Percentiles rank a stretch among this genome's conserved stretches.
phyloP scores from a whole-genome alignment of 2,797 vertebrate species.

The Holocentrus rufus region DNA sequence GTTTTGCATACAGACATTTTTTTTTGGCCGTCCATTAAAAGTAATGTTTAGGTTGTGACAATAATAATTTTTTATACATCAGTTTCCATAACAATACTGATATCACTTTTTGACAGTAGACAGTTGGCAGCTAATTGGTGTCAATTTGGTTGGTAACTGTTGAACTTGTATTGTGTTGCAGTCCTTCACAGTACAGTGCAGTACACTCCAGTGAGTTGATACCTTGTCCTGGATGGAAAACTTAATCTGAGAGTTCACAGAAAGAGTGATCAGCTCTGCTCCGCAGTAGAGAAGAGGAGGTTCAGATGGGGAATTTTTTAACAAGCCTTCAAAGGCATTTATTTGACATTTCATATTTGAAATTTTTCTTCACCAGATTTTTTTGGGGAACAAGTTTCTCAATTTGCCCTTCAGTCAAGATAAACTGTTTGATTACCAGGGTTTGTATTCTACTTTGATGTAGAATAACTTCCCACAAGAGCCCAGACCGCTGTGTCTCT shows the following conservation, averaged over 20 bases:
- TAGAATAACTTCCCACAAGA: no score
- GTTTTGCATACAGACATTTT: slow-evolving; percentile 3
- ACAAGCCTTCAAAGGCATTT: no score
- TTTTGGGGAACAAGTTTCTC: no score
- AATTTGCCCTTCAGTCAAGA: not conserved
- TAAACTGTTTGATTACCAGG: not conserved
- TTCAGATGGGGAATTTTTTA: no score
- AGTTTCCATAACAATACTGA: not conserved
- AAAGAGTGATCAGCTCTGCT: not conserved
- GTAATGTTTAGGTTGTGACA: not conserved
- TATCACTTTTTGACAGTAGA: not conserved
- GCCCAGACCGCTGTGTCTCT: not conserved
- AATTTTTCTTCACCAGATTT: no score
- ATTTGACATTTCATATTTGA: no score
- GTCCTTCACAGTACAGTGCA: not conserved
- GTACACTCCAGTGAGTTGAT: not conserved
- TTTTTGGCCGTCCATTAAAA: not conserved
- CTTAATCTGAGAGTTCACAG: not conserved
- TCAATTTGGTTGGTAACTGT: not conserved
- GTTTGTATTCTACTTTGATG: not conserved
- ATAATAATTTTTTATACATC: not conserved
- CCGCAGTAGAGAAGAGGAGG: no score
- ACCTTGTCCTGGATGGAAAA: not conserved
- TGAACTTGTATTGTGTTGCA: not conserved
- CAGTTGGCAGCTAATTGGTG: not conserved